Base-by-base conservation (phyloP, 2,888 invertebrate species). In the Caenorhabditis auriculariae region DNA sequence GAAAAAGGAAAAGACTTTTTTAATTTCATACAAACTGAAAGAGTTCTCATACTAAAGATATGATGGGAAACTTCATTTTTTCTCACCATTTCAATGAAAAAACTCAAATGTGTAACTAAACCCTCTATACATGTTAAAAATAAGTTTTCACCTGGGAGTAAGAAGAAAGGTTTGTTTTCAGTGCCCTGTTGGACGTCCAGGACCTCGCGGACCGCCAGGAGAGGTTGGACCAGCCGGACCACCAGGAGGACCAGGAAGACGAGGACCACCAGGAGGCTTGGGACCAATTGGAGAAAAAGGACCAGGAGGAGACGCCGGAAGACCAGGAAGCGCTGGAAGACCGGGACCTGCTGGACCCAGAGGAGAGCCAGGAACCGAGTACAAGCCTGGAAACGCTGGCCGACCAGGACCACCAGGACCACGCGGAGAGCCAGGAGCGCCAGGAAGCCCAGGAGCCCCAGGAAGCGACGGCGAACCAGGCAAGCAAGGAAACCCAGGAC, bases 391-490 rank as follows among this genome's bases (percentile, higher is more conserved):
- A 61, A 51, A 61, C n/a, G 50, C 64, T 39, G 69, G 69, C 53
- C 38, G 69, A 6, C 66, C 61, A 58, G 69, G 69, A 62, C 66
- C 64, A 54, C 60, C 53, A 43, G 69, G 72, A 54, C 68, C 69
- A 44, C 60, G 69, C 27, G 72, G 72, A 59, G 64, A 66, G 26
- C 57, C 64, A 26, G 72, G 72, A 62, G 65, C 68, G 53, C 57
- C 54, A 28, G 66, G 66, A 56, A 58, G 63, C 38, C 66, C 60
- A 38, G 69, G 69, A 57, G 56, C 56, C 21, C 60, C 66, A 52
- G 69, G 66, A 60, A 54, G 49, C 43, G 64, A 66, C 28, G 70
- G 72, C 56, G 61, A 64, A 21, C 58, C 68, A 28, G 72, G 72
- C 58, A 59, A 60, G 48, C 37, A 41, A 15, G 72, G 72, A 65